Evolutionary conservation across 2,888 invertebrate genomes (phyloP).

Genomic region (Trichopria drosophilae): DNA sequence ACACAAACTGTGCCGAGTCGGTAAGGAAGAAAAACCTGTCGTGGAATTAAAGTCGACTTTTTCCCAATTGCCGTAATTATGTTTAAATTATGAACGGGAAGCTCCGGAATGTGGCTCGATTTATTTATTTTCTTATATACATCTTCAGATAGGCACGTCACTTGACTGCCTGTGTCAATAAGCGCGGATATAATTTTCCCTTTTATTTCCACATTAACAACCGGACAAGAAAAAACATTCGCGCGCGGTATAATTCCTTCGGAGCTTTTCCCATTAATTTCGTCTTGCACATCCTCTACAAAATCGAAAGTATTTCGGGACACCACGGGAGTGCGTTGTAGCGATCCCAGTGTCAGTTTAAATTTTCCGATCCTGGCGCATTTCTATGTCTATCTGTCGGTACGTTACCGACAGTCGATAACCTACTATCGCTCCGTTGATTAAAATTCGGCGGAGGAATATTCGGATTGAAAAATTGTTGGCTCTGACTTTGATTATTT

Average conservation of each 20-base stretch:
- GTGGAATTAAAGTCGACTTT: neutral
- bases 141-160: constrained; percentile 5
- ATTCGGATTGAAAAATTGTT: neutral
- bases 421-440: neutral
- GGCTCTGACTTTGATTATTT: neutral
- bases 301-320: constrained; percentile 2
- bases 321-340: constrained; percentile 1
- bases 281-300: constrained; percentile 1
- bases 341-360: constrained; percentile 9
- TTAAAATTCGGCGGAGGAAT: constrained; percentile 1
- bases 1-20: neutral
- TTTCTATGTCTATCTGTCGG: too few relatives aligned
- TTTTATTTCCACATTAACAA: neutral
- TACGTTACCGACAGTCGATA: too few relatives aligned
- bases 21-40: neutral
- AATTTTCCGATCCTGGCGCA: neutral
- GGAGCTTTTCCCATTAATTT: too few relatives aligned
- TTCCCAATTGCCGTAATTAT: neutral
- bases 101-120: neutral
- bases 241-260: too few relatives aligned
- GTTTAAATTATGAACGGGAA: neutral
- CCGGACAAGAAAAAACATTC: too few relatives aligned
- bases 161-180: constrained; percentile 1
- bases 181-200: too few relatives aligned
- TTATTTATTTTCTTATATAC: neutral